These are phyloP conservation scores for Labia minor DNA, from an alignment of 2,888 invertebrate genomes.

Conservation along the genomic window DNA sequence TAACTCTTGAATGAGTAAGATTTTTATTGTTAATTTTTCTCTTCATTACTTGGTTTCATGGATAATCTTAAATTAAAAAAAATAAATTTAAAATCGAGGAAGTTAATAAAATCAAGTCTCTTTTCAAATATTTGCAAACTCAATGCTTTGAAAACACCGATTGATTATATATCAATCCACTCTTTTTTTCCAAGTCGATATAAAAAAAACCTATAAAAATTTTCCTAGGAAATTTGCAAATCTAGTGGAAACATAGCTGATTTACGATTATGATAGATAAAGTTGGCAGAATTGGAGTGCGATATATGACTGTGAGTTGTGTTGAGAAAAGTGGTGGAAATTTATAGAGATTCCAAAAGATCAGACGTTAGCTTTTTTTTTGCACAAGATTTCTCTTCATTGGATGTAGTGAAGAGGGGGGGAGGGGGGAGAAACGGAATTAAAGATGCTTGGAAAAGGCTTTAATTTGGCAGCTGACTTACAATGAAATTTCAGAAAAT, in stretches of 20 bases:
- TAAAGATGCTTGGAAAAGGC: neutral
- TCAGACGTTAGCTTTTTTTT: neutral
- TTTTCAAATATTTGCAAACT: too few species aligned
- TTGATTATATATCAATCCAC: too few species aligned
- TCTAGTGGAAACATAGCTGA: neutral
- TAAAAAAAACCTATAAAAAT: neutral
- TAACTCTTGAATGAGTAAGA: too few species aligned
- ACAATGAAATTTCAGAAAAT: neutral
- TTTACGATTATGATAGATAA: constrained; percentile 5
- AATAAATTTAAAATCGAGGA: too few species aligned
- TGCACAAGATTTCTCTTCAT: neutral
- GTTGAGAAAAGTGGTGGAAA: neutral
- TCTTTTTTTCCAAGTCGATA: neutral
- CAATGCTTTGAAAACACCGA: too few species aligned
- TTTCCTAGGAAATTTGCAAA: neutral
- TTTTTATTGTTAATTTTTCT: too few species aligned
- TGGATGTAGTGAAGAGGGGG: neutral
- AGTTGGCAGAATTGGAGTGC: neutral
- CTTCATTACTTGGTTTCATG: too few species aligned
- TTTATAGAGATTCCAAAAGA: neutral
- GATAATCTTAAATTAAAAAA: too few species aligned
- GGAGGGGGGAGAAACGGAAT: too few species aligned
- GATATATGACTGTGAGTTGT: neutral
- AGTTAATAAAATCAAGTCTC: too few species aligned
- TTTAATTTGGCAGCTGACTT: neutral